Evolutionary conservation across 2,797 vertebrate species (phyloP), one percentile per base, ranked within the genome.

Genomic region (Acanthurus lineatus): DNA sequence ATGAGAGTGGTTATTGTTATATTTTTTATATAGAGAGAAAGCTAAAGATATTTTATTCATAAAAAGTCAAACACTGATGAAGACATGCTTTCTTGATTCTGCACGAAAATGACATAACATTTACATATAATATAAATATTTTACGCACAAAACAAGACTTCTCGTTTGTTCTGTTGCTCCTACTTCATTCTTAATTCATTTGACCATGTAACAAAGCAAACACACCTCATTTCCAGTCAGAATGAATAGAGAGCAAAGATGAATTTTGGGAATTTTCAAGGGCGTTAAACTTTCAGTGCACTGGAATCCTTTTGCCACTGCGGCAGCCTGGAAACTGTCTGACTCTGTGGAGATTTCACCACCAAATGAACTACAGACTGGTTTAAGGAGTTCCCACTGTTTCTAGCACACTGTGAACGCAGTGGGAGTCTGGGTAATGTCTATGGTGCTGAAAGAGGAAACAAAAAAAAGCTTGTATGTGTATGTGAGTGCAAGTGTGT

Each of bases 361-460:
- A 71, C 38, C 58, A 77, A 75, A 76, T 72, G 58, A 82, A 74
- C 75, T 70, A 54, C 69, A 67, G 61, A 35, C 57, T 56, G 73
- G 48, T 74, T 83, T 83, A 73, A 79, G 69, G 73, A 47, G 63
- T 32, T 63, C 54, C 51, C 9, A 28, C 59, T 52, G 65, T 60
- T 81, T 79, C 63, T 47, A 69, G 53, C 84, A 54, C 96, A 95
- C 96, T 97, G 95, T 19, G 96, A 96, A 49, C 74, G 20, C 82
- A 68, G 77, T 59, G 64, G 78, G 86, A 77, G 69, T 57, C 81
- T 61, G 68, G 47, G 61, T 19, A 25, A 81, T 90, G 86, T 81
- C 84, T 61, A 22, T 76, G 81, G 81, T 70, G 59, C 81, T 85
- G 78, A 84, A 76, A 79, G 61, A 49, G 53, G 81, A 88, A 79